A percentile compares a stretch with the other conserved stretches of the same genome.
These are phyloP conservation scores for Gymnocephalus cernua DNA, from an alignment of 2,113 vertebrate genomes.

Conservation along the genomic window DNA sequence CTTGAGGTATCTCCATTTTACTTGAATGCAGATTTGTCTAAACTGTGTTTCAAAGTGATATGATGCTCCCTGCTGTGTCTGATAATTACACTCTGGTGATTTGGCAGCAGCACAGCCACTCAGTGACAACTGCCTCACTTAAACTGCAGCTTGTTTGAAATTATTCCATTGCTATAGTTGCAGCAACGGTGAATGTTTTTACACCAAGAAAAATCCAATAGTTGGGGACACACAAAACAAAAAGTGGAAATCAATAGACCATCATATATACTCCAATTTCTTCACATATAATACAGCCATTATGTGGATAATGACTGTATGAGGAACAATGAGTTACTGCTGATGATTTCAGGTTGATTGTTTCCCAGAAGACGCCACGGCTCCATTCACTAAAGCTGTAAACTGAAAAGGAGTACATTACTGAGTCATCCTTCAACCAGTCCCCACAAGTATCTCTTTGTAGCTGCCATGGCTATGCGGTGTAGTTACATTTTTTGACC, in stretches of 20 bases:
- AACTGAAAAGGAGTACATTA: neutral
- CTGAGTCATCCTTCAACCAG: neutral
- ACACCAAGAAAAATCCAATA: neutral
- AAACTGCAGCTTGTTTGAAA: constrained; percentile 47
- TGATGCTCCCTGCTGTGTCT: constrained; percentile 53
- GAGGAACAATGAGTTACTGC: neutral
- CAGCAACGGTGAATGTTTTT: constrained; percentile 5
- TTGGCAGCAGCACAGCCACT: constrained; percentile 40
- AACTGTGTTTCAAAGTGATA: constrained; percentile 62
- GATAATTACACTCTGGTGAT: constrained; percentile 66
- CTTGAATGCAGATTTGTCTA: constrained; percentile 56
- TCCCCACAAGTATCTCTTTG: neutral
- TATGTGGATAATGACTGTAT: too few relatives aligned
- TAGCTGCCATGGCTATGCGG: neutral
- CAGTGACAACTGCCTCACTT: constrained; percentile 43
- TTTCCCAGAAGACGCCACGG: neutral
- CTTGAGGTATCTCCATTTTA: constrained; percentile 53
- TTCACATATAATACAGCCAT: neutral
- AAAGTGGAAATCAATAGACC: neutral
- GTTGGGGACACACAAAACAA: neutral
- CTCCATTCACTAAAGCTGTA: neutral
- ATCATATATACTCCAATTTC: neutral
- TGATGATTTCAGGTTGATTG: neutral
- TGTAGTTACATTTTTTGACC: neutral
- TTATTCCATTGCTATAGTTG: constrained; percentile 25